These are phyloP conservation scores for Cheilosia impressa DNA, from an alignment of 2,888 invertebrate species.

Conservation along the genomic window DNA sequence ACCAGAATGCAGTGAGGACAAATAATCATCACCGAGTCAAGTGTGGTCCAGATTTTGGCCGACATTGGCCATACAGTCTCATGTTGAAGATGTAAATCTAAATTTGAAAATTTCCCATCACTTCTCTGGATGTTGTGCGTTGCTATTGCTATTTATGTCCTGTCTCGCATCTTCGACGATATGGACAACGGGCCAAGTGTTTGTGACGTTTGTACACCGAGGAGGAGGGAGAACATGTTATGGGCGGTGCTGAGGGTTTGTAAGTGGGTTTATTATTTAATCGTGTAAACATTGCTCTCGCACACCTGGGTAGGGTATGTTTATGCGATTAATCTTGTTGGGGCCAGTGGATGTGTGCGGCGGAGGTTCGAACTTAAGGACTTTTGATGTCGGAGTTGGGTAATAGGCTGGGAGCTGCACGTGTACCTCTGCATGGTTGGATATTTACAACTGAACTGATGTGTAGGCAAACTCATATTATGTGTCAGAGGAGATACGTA, in stretches of 20 bases:
- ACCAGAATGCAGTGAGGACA: conserved; percentile 4
- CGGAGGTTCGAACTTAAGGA: not conserved
- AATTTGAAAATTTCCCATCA: conserved; percentile 27
- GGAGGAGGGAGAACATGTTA: conserved; percentile 4
- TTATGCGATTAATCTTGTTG: conserved; percentile 39
- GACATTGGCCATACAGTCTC: conserved; percentile 6
- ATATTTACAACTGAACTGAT: conserved; percentile 23
- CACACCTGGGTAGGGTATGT: conserved; percentile 26
- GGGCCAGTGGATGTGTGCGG: not conserved
- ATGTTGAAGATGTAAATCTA: conserved; percentile 24
- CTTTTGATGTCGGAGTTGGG: conserved; percentile 20
- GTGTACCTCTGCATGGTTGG: not conserved
- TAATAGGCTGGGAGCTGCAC: not conserved
- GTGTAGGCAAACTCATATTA: not conserved
- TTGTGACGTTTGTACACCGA: conserved; percentile 18
- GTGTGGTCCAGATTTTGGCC: conserved; percentile 5
- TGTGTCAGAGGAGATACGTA: too few relatives aligned
- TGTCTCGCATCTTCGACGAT: not conserved
- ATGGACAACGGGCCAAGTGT: conserved; percentile 13
- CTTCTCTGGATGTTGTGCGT: not conserved
- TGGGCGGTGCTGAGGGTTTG: conserved; percentile 1
- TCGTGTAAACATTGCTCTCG: conserved; percentile 31
- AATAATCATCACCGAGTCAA: conserved; percentile 31
- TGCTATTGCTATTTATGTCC: not conserved
- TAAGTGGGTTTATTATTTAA: conserved; percentile 36